Percentiles rank a stretch among this genome's conserved stretches.
phyloP scores from a whole-genome alignment of 2,113 vertebrate genomes.

The Cichladusa arquata region DNA sequence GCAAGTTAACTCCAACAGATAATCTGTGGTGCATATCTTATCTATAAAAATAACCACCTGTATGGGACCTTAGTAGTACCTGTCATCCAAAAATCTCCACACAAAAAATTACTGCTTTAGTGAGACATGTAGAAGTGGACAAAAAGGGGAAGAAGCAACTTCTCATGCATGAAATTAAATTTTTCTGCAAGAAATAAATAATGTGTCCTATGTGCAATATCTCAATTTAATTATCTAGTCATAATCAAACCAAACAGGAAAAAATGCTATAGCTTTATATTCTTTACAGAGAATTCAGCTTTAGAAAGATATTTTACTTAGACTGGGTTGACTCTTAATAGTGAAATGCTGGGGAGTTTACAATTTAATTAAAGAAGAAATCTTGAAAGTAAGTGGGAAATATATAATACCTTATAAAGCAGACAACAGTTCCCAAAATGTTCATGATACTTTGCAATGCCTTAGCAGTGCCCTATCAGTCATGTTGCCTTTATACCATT shows the following conservation, averaged over 20 bases:
- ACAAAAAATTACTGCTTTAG: neutral
- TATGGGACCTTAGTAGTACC: neutral
- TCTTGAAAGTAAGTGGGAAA: neutral
- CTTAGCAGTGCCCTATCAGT: neutral
- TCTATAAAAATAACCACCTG: neutral
- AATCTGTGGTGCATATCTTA: neutral
- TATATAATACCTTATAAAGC: neutral
- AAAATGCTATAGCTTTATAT: neutral
- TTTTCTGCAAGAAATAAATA: conserved; percentile 31
- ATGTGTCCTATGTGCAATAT: neutral
- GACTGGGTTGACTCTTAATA: neutral
- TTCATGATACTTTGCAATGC: neutral
- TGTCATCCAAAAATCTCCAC: neutral
- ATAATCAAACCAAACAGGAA: neutral
- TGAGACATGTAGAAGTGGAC: neutral
- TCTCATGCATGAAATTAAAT: conserved; percentile 34
- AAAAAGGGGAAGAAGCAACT: conserved; percentile 7
- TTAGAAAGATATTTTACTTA: neutral
- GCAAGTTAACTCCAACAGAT: neutral
- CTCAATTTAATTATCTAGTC: conserved; percentile 10
- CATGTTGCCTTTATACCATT: neutral
- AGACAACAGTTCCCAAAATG: conserved; percentile 12
- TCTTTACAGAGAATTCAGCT: neutral
- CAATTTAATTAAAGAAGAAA: conserved; percentile 29
- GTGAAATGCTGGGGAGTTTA: conserved; percentile 1